Conservation (phyloP, 2,888 invertebrate genomes). For the Harmothoe impar region DNA sequence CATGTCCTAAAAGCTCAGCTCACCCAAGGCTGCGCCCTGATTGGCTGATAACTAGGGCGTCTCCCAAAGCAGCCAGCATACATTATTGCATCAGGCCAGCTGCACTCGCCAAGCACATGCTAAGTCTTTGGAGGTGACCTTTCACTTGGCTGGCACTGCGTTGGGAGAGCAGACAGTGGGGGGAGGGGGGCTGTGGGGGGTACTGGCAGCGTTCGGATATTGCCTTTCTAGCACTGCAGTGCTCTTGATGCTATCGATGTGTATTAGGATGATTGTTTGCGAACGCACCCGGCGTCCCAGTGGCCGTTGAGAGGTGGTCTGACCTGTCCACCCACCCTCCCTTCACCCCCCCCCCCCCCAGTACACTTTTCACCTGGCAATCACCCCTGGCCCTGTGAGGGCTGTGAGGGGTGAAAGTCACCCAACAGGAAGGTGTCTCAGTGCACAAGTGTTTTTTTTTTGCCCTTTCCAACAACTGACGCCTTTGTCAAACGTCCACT, state of each 20-base stretch:
- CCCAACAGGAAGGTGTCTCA: no score
- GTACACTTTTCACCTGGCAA: not conserved
- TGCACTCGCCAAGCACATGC: not conserved
- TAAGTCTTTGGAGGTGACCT: not conserved
- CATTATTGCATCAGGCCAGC: constrained; percentile 23
- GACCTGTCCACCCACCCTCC: not conserved
- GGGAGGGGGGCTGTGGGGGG: not conserved
- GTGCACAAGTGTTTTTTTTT: no score
- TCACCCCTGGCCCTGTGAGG: not conserved
- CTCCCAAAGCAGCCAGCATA: constrained; percentile 12
- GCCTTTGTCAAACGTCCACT: not conserved
- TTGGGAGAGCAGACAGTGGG: not conserved
- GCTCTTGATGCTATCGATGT: no score
- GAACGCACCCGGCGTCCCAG: not conserved
- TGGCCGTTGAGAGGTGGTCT: constrained; percentile 7
- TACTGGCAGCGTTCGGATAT: not conserved
- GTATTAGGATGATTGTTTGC: not conserved
- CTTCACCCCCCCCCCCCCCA: not conserved
- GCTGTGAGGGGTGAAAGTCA: not conserved
- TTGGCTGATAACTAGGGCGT: constrained; percentile 41
- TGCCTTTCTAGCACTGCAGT: not conserved
- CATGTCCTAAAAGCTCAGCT: constrained; percentile 53
- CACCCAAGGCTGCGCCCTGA: constrained; percentile 25
- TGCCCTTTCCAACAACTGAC: not conserved
- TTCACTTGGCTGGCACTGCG: no score